Evolutionary conservation across 2,797 vertebrate genomes (phyloP).

Genomic region (Gephyroberyx darwinii): DNA sequence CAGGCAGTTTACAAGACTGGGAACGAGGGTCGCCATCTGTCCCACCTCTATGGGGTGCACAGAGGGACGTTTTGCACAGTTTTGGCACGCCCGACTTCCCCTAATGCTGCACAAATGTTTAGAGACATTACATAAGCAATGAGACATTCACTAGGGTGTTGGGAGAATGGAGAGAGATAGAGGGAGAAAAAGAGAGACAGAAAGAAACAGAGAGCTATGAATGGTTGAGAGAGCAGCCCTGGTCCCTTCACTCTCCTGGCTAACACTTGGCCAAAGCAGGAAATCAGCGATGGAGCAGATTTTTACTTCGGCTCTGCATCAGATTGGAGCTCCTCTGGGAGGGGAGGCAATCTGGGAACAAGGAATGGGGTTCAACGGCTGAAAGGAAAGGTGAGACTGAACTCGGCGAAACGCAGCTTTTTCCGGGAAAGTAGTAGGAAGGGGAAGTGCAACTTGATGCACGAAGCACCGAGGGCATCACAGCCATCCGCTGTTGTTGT

Average conservation of each 20-base stretch:
- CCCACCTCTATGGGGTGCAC: conserved; percentile 75
- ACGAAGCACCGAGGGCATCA: not conserved
- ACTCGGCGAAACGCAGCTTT: conserved; percentile 11
- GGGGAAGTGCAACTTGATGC: conserved; percentile 18
- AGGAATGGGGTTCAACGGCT: conserved; percentile 5
- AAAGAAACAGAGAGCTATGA: conserved; percentile 18
- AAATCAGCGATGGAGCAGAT: conserved; percentile 8
- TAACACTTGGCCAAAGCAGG: conserved; percentile 3
- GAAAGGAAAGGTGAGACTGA: conserved; percentile 25
- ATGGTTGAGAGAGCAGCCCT: conserved; percentile 18
- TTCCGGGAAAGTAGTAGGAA: conserved; percentile 2
- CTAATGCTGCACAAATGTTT: conserved; percentile 81
- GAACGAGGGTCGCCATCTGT: conserved; percentile 82
- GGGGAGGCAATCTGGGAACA: conserved; percentile 22
- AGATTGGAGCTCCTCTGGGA: conserved; percentile 20
- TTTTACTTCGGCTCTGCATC: conserved; percentile 15
- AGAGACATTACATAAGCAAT: conserved; percentile 73
- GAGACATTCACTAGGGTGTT: conserved; percentile 55
- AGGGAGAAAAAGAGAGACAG: conserved; percentile 4
- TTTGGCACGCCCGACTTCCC: conserved; percentile 79
- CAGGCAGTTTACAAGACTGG: conserved; percentile 76
- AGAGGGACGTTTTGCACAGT: conserved; percentile 77
- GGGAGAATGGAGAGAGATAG: conserved; percentile 30
- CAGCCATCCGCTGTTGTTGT: not conserved
- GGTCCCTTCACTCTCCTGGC: conserved; percentile 21